These are phyloP conservation scores for Bubo blakistoni DNA, from an alignment of 2,113 vertebrate species.

Conservation along the genomic window DNA sequence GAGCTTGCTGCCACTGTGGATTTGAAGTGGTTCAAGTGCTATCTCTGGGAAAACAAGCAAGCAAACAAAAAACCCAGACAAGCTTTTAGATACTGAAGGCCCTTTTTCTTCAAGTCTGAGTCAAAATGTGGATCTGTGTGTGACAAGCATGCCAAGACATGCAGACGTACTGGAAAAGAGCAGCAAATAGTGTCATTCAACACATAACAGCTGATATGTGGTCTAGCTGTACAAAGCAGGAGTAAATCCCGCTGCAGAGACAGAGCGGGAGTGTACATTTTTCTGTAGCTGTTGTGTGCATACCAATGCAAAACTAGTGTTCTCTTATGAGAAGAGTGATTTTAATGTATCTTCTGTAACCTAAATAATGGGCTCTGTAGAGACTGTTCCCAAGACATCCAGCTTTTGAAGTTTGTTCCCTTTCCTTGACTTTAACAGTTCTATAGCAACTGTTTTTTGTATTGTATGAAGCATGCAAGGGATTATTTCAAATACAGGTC, in stretches of 20 bases:
- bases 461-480: slow-evolving; percentile 18
- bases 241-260: background rate
- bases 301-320: background rate
- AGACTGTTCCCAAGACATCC: background rate
- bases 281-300: background rate
- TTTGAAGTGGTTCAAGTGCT: background rate
- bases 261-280: background rate
- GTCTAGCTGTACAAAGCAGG: background rate
- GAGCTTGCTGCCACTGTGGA: background rate
- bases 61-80: background rate
- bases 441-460: background rate
- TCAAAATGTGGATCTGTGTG: background rate
- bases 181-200: background rate
- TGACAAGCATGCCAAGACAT: background rate
- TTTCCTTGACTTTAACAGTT: background rate
- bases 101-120: background rate
- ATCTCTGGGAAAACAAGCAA: background rate
- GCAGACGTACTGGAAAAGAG: background rate
- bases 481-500: slow-evolving; percentile 50
- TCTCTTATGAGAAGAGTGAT: background rate
- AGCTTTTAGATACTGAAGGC: background rate
- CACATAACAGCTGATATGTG: background rate
- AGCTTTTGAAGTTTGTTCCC: background rate
- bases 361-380: background rate
- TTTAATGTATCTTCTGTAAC: background rate